phyloP scores from a whole-genome alignment of 2,888 invertebrate genomes.

The Heliconius aoede region DNA sequence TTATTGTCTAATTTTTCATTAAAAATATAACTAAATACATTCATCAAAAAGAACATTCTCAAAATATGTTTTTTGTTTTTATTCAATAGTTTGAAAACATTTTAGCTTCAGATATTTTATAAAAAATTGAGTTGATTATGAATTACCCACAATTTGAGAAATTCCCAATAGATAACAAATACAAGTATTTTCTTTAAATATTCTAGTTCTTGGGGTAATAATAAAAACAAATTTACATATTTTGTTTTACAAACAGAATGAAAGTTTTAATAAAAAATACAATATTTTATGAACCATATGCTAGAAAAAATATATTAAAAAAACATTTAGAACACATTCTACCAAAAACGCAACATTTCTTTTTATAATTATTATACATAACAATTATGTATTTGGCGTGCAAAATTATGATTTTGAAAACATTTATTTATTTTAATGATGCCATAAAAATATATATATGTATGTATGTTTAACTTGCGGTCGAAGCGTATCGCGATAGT shows the following conservation, averaged over 20 bases:
- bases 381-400: slow-evolving; percentile 8
- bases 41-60: neutral
- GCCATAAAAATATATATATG: too few species aligned
- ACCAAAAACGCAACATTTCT: neutral
- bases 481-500: slow-evolving; percentile 83
- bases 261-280: too few species aligned
- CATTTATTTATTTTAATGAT: slow-evolving; percentile 10
- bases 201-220: too few species aligned
- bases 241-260: too few species aligned
- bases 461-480: slow-evolving; percentile 71
- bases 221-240: too few species aligned
- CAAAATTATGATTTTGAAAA: neutral
- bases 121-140: too few species aligned
- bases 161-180: neutral
- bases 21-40: neutral
- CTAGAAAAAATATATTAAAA: neutral
- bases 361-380: neutral
- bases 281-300: neutral
- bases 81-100: neutral
- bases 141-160: neutral
- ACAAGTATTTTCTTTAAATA: too few species aligned
- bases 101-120: too few species aligned
- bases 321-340: neutral
- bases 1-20: slow-evolving; percentile 22
- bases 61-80: neutral